Evolutionary conservation across 2,113 vertebrate genomes (phyloP), one percentile per base, ranked within the genome.

Genomic region (Bujurquina vittata): DNA sequence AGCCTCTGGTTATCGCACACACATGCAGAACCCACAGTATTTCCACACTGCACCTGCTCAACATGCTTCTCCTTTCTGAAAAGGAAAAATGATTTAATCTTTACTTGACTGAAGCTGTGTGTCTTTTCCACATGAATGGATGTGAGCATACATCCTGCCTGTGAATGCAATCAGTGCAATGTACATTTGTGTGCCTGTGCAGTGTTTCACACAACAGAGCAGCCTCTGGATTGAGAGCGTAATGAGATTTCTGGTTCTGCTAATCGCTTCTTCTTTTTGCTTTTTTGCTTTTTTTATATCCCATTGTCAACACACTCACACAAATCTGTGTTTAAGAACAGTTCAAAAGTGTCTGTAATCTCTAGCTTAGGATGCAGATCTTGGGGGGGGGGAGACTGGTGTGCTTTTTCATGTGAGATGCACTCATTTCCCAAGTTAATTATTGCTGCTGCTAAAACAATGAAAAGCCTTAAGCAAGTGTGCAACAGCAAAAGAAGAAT

Each of bases 271-370:
- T n/a, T 77, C 85, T 52, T 26, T 23, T 69, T 7, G 40, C 46
- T 49, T 23, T 46, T 49, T 2, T 65, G n/a, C n/a, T n/a, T 43
- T 80, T 89, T 72, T 84, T 84, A 83, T 75, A 79, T 88, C 76
- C 80, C 58, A 85, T 86, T 89, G 83, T 88, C 82, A 74, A 88
- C 80, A 76, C 84, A 79, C 78, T 85, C 75, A 17, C 89, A 75
- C 89, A 94, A 86, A 92, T 92, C 84, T 88, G 75, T 83, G 72
- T 89, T 89, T 84, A 89, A 88, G 88, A 88, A 85, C 84, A 83
- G 90, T 93, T 91, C 79, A 89, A 91, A 93, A 83, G 83, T 78
- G 59, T 72, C 74, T 89, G 83, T 91, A 93, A 93, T 94, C 91
- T 93, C 67, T 20, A 37, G 86, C 73, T 92, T 91, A 88, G 84